These are phyloP conservation scores for Macaca nemestrina DNA, from an alignment of 2,113 vertebrate species.

Conservation along the genomic window DNA sequence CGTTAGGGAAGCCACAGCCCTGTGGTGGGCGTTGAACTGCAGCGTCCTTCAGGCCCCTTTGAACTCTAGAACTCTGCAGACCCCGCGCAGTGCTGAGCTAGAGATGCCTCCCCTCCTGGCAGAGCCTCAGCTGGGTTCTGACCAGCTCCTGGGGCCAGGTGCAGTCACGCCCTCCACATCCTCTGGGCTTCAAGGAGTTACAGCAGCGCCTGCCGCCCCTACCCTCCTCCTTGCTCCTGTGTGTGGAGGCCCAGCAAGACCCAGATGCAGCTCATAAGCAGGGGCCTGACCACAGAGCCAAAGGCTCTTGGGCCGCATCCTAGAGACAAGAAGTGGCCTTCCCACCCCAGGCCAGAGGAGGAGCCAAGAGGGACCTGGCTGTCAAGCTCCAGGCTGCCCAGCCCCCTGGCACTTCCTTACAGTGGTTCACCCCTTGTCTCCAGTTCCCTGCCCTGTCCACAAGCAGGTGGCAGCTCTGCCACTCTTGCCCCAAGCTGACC, in stretches of 20 bases:
- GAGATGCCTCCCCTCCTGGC: not conserved
- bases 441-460: not conserved
- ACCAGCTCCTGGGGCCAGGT: not conserved
- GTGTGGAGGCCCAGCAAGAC: not conserved
- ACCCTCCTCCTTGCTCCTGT: not conserved
- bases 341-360: not conserved
- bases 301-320: not conserved
- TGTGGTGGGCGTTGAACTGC: not conserved
- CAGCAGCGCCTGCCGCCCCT: not conserved
- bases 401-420: not conserved
- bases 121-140: not conserved
- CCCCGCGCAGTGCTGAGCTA: not conserved
- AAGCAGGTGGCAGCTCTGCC: not conserved
- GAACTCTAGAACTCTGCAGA: not conserved
- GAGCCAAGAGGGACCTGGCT: not conserved
- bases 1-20: not conserved
- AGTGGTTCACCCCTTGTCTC: not conserved
- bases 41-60: not conserved
- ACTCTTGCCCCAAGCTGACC: not conserved
- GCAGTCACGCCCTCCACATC: not conserved
- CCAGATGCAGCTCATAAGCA: not conserved
- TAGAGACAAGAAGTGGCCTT: slow-evolving; percentile 17
- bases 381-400: not conserved
- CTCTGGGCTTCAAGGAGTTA: not conserved
- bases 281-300: not conserved